Evolutionary conservation across 2,113 vertebrate genomes (phyloP).

Genomic region (Maylandia zebra): DNA sequence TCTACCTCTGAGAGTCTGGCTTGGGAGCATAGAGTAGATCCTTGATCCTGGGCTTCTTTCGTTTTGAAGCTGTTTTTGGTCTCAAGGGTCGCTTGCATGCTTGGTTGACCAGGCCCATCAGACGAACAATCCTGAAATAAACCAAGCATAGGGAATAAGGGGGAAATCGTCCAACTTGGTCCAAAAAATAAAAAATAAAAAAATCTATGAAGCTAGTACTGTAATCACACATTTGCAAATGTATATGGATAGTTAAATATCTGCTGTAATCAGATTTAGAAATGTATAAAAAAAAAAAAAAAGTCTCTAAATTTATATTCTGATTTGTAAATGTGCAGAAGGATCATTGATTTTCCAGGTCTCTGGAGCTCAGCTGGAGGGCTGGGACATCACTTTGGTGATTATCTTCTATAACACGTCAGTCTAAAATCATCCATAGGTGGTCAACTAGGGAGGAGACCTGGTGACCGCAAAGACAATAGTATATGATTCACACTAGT

Average conservation of each 20-base stretch:
- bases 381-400: background rate
- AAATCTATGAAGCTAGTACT: background rate
- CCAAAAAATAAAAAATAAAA: background rate
- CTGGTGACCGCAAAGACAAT: background rate
- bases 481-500: background rate
- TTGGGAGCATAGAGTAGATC: conserved; percentile 79
- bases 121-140: conserved; percentile 79
- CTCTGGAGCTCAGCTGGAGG: background rate
- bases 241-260: background rate
- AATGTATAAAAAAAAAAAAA: background rate
- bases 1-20: conserved; percentile 79
- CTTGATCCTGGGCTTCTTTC: conserved; percentile 90
- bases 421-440: background rate
- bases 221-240: background rate
- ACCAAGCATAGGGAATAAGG: conserved; percentile 6
- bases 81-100: conserved; percentile 85
- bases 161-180: background rate
- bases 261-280: background rate
- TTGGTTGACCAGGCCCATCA: conserved; percentile 89
- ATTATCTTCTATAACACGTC: background rate
- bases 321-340: background rate
- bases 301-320: background rate
- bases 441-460: background rate
- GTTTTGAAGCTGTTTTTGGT: conserved; percentile 75
- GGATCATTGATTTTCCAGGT: background rate